Evolutionary conservation across 2,797 vertebrate species (phyloP).

Genomic region (Dromococcyx pavoninus): DNA sequence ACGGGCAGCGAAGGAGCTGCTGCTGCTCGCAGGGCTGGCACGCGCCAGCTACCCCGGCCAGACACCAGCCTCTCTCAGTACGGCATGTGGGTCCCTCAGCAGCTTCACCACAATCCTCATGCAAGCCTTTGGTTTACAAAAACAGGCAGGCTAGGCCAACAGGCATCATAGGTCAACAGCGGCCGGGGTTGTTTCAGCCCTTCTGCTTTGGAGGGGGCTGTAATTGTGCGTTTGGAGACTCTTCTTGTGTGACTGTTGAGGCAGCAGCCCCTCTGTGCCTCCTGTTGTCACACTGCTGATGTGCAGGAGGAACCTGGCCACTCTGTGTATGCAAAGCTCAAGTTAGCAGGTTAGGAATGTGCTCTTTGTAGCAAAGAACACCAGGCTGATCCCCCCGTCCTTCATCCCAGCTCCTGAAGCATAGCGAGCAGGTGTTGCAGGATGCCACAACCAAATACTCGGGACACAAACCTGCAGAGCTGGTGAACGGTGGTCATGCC

Average conservation of each 20-base stretch:
- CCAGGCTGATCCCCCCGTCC: neutral
- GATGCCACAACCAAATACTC: neutral
- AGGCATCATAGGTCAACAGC: neutral
- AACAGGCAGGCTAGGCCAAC: neutral
- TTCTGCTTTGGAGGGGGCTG: neutral
- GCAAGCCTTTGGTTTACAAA: constrained; percentile 39
- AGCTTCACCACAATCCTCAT: neutral
- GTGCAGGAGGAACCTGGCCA: neutral
- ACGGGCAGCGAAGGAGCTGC: neutral
- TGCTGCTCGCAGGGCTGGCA: neutral
- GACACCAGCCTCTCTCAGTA: neutral
- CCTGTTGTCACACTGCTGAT: neutral
- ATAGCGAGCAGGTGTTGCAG: neutral
- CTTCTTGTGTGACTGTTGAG: neutral
- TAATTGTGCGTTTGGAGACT: constrained; percentile 54
- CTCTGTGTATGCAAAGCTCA: neutral
- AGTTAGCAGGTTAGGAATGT: constrained; percentile 42
- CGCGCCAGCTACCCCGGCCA: fast-evolving
- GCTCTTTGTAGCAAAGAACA: constrained; percentile 2
- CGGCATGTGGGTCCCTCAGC: neutral
- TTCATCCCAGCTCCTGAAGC: neutral
- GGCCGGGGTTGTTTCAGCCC: constrained; percentile 33
- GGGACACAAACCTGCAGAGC: neutral
- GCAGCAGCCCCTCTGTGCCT: neutral
- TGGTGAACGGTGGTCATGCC: neutral